Evolutionary conservation across 2,888 invertebrate genomes (phyloP).

Genomic region (Callyntrura sp.): DNA sequence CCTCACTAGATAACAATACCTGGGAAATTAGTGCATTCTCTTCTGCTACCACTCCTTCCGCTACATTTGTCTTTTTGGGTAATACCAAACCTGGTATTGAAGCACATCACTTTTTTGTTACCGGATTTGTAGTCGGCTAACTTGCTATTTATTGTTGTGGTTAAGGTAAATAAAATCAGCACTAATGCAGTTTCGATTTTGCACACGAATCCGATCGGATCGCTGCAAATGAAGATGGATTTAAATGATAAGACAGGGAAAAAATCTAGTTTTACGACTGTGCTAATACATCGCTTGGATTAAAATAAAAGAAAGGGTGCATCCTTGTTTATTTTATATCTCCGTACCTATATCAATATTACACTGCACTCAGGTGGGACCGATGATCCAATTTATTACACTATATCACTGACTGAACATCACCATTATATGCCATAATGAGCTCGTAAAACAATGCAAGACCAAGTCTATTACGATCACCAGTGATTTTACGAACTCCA

Average conservation of each 20-base stretch:
- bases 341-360: not conserved
- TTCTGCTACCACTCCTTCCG: no score
- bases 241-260: constrained; percentile 28
- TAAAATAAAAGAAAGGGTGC: not conserved
- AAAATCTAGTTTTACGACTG: constrained; percentile 50
- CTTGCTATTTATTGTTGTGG: not conserved
- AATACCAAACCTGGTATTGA: not conserved
- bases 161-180: constrained; percentile 7
- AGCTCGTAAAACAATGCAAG: constrained; percentile 33
- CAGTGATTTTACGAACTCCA: not conserved
- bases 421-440: constrained; percentile 45
- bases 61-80: not conserved
- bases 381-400: constrained; percentile 46
- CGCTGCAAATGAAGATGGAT: constrained; percentile 41
- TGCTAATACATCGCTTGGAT: constrained; percentile 10
- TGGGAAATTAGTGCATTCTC: no score
- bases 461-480: not conserved
- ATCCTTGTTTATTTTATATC: not conserved
- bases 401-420: constrained; percentile 4
- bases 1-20: not conserved
- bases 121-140: no score
- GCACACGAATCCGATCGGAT: constrained; percentile 8
- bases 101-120: no score
- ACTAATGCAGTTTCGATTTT: constrained; percentile 37
- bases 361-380: not conserved